Evolutionary conservation across 2,113 vertebrate species (phyloP), one percentile per base, ranked within the genome.

Genomic region (Puma concolor): DNA sequence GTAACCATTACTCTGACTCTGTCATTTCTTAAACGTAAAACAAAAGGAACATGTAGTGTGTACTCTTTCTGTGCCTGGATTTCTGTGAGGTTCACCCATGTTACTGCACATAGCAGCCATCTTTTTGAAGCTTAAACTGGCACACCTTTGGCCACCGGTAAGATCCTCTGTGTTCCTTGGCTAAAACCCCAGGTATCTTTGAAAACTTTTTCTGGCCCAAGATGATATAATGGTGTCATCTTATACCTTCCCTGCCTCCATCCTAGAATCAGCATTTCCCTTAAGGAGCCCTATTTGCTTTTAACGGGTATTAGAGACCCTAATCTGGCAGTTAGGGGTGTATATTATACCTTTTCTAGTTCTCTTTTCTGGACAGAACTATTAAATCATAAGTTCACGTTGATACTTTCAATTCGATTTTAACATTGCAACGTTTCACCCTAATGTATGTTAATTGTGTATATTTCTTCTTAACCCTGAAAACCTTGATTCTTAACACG

Each of bases 361-460:
- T n/a, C 36, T 41, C 25, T 93, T 95, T 91, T 91, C 64, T 91
- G 29, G 63, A 63, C 38, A 69, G 44, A 74, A 11, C 9, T 44
- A 64, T 77, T 33, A 82, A 44, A 64, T 38, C 69, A 2, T 76
- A 69, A 87, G 13, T 94, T 96, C 17, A 31, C 72, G n/a, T 74
- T 83, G 29, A 74, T 94, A 74, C 52, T 72, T 94, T 95, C 88
- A 4, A n/a, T 95, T 97, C 17, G 31, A 17, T 79, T 87, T 96
- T 87, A 92, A 36, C 76, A 76, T 64, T 92, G 54, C 23, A 69
- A 0, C 95, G 21, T 96, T 87, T 95, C 21, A 94, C 64, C 33
- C 5, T 88, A 76, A 64, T 86, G 12, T 60, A 25, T 83, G 92
- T 93, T 86, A 91, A 80, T 80, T 88, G n/a, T 38, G 82, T 64